Conservation (phyloP, 53 echinoderm and acorn worm genomes). For the Holothuria scabra region DNA sequence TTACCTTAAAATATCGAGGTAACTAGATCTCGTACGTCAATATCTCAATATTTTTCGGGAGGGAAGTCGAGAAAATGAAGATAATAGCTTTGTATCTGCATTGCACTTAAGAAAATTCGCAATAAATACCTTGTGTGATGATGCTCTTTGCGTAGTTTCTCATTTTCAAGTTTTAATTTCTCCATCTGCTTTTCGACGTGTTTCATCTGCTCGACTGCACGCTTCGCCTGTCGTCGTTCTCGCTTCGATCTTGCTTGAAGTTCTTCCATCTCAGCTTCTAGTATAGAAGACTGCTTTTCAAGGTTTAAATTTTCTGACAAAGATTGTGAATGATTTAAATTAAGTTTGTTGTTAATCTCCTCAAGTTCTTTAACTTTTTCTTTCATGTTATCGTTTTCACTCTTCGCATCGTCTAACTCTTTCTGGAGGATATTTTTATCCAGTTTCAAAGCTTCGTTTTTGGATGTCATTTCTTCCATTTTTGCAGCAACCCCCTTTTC, state of each 20-base stretch:
- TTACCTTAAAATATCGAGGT: too few relatives aligned
- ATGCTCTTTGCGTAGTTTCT: background rate
- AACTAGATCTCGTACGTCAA: too few relatives aligned
- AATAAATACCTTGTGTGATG: background rate
- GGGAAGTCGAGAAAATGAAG: too few relatives aligned
- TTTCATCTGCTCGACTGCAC: background rate
- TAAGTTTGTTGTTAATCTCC: conserved; percentile 8
- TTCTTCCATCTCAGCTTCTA: background rate
- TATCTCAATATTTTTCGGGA: too few relatives aligned
- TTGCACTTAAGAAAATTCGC: too few relatives aligned
- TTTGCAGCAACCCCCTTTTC: background rate
- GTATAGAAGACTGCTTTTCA: conserved; percentile 16
- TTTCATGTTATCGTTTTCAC: background rate
- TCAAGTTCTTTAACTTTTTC: background rate
- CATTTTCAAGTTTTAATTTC: conserved; percentile 4
- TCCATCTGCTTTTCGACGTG: conserved; percentile 5
- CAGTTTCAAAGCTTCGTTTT: background rate
- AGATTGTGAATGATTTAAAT: conserved; percentile 13
- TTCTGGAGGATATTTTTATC: conserved; percentile 3
- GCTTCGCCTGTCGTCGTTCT: conserved; percentile 16
- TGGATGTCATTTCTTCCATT: background rate
- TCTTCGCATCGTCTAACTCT: background rate
- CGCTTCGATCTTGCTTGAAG: background rate
- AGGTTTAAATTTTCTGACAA: conserved; percentile 5
- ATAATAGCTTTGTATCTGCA: too few relatives aligned